Evolutionary conservation across 2,113 vertebrate species (phyloP), one percentile per base, ranked within the genome.

Genomic region (Tragelaphus buxtoni): DNA sequence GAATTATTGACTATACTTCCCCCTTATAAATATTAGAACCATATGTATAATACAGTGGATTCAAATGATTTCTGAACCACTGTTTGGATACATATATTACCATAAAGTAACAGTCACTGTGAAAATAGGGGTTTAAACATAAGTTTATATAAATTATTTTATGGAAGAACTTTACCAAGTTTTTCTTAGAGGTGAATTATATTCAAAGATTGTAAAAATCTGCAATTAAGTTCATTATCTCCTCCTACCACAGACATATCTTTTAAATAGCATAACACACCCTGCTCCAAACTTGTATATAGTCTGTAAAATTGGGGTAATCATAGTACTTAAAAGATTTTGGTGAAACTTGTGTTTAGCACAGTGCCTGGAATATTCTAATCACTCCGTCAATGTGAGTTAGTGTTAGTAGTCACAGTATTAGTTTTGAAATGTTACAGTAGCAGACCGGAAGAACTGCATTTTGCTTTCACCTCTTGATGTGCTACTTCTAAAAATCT

Each of bases 361-460:
- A 88, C 13, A 61, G 5, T 56, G 7, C 51, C 49, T 90, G 55
- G 58, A 77, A 77, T 24, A 88, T 90, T 84, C 60, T 96, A 81
- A 90, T 56, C 13, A 69, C n/a, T 85, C 53, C 20, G 6, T 86
- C 56, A 88, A 26, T 79, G 7, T 79, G 42, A 92, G 22, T 42
- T 58, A 39, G 26, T 95, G 22, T 30, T 60, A 49, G 8, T 63
- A 35, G 30, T 91, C 84, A 2, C 42, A 58, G 24, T 56, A 49
- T n/a, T 96, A 39, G 72, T 96, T 93, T 84, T 90, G 63, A 89
- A 87, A 93, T 96, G 63, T 63, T 94, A 58, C 90, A 80, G 47
- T 65, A 95, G 61, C 28, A 91, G 39, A 30, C 32, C 88, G 60
- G 22, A 90, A 84, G 39, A 42, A 69, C 45, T 90, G 3, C 9